Conservation (phyloP, 2,888 invertebrate genomes). For the Bombyx huttoni region DNA sequence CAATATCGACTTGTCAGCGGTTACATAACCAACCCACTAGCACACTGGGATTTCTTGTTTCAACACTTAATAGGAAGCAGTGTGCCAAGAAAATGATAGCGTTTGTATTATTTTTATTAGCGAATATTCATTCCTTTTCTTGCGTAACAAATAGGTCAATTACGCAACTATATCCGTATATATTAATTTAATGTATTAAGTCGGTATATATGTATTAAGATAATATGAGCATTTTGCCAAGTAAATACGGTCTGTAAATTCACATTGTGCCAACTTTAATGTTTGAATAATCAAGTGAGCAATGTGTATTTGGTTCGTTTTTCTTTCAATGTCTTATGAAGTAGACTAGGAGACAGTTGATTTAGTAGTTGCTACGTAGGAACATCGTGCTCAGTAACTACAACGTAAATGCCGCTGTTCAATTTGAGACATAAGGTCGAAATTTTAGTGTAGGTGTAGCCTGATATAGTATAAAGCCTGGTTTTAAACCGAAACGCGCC, state of each 20-base stretch:
- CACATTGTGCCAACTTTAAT: no score
- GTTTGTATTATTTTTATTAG: slow-evolving; percentile 15
- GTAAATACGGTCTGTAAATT: not conserved
- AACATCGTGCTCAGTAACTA: no score
- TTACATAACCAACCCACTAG: slow-evolving; percentile 18
- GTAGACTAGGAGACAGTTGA: no score
- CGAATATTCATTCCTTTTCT: not conserved
- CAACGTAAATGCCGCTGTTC: no score
- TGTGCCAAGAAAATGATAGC: slow-evolving; percentile 19
- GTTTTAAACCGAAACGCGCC: no score
- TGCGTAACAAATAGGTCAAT: not conserved
- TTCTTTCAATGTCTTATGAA: no score
- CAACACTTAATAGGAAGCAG: slow-evolving; percentile 22
- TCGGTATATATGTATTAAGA: not conserved
- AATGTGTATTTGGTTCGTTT: no score
- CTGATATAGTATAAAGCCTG: no score
- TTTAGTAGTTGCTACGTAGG: no score
- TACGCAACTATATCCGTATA: not conserved
- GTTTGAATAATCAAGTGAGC: no score
- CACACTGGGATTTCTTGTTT: slow-evolving; percentile 17
- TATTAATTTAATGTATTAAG: not conserved
- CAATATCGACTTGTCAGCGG: slow-evolving; percentile 22
- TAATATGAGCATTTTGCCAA: not conserved
- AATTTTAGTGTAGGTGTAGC: no score
- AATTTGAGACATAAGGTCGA: no score